These are phyloP conservation scores for Cetoscarus ocellatus DNA, from an alignment of 2,797 vertebrate genomes.

Conservation along the genomic window DNA sequence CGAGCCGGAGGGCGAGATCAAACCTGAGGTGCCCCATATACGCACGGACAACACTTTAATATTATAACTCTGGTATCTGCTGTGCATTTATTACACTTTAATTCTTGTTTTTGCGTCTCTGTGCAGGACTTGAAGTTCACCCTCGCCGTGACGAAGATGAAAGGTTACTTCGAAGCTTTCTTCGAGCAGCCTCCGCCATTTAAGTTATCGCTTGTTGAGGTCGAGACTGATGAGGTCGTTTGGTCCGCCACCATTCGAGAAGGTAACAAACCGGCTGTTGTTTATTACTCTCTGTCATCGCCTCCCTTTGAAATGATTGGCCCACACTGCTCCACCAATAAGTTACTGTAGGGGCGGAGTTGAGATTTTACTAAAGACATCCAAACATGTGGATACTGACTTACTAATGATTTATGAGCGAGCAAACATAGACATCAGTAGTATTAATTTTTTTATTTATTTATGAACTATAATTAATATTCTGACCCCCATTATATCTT, in stretches of 20 bases:
- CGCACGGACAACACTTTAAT: constrained; percentile 45
- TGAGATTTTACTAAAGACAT: too few relatives aligned
- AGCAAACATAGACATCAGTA: too few relatives aligned
- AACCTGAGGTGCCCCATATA: constrained; percentile 89
- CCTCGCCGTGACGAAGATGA: constrained; percentile 85
- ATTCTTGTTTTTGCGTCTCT: constrained; percentile 20
- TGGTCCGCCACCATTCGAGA: constrained; percentile 90
- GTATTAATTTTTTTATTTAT: too few relatives aligned
- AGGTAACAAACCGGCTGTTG: constrained; percentile 70
- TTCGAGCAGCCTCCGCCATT: constrained; percentile 89
- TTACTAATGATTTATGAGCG: too few relatives aligned
- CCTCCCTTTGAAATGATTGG: too few relatives aligned
- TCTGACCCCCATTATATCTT: too few relatives aligned
- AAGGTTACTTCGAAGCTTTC: constrained; percentile 91
- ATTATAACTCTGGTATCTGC: too few relatives aligned
- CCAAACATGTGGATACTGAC: too few relatives aligned
- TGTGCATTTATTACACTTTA: not conserved
- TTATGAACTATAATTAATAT: too few relatives aligned
- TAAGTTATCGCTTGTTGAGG: constrained; percentile 86
- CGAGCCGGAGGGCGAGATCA: constrained; percentile 89
- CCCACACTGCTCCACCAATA: too few relatives aligned
- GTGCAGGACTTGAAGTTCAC: constrained; percentile 88
- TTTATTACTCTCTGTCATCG: too few relatives aligned
- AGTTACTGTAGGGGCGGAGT: too few relatives aligned
- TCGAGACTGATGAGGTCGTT: constrained; percentile 81